Evolutionary conservation across 2,113 vertebrate species (phyloP).

Genomic region (Lethenteron reissneri): DNA sequence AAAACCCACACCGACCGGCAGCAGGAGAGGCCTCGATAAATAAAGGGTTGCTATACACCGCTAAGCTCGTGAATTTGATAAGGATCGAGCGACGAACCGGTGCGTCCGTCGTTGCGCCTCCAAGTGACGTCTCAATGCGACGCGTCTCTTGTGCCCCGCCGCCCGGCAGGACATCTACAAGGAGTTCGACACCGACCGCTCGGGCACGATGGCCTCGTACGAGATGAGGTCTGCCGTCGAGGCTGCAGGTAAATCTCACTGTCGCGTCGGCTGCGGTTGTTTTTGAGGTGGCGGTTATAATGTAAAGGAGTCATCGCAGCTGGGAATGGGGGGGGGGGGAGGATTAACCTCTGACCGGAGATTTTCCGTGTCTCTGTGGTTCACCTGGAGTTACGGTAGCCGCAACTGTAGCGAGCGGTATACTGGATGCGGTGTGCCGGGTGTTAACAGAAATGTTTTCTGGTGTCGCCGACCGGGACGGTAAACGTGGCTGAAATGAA

Average conservation of each 20-base stretch:
- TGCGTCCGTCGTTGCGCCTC: background rate
- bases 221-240: slow-evolving; percentile 1
- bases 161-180: background rate
- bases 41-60: background rate
- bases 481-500: too few species aligned
- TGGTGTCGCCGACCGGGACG: too few species aligned
- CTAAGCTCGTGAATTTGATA: background rate
- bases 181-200: background rate
- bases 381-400: background rate
- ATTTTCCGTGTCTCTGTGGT: background rate
- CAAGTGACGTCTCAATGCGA: background rate
- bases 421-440: background rate
- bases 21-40: background rate
- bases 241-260: background rate
- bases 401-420: background rate
- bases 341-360: background rate
- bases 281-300: background rate
- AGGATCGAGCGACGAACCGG: background rate
- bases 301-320: background rate
- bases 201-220: slow-evolving; percentile 5
- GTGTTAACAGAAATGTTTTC: too few species aligned
- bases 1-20: background rate
- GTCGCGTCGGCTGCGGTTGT: background rate
- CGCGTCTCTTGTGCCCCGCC: background rate
- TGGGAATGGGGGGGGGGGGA: background rate